phyloP scores from a whole-genome alignment of 2,888 invertebrate genomes.

The Stegophylla sp. region DNA sequence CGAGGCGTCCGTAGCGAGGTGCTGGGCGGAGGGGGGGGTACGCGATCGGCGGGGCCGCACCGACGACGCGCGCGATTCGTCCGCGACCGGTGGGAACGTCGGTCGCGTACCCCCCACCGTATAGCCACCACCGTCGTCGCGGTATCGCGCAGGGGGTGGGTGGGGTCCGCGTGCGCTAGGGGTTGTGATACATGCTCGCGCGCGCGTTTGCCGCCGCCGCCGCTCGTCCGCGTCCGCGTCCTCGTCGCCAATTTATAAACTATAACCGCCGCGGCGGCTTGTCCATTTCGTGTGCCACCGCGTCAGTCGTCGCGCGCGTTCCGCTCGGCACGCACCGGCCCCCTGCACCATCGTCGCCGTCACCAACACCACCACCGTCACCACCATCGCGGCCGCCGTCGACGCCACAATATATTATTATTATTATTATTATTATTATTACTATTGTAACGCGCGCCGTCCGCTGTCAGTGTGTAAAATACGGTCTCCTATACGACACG shows the following conservation, averaged over 20 bases:
- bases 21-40: background rate
- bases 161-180: background rate
- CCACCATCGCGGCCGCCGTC: too few relatives aligned
- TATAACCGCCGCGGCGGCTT: slow-evolving; percentile 17
- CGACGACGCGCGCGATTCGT: slow-evolving; percentile 3
- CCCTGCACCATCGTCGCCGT: background rate
- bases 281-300: slow-evolving; percentile 29
- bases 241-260: background rate
- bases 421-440: too few relatives aligned
- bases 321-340: background rate
- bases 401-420: too few relatives aligned
- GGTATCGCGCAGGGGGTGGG: background rate
- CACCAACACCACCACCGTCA: too few relatives aligned
- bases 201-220: background rate
- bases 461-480: too few relatives aligned
- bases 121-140: too few relatives aligned
- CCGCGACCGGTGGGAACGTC: background rate
- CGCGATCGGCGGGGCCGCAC: background rate
- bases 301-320: background rate
- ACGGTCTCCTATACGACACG: too few relatives aligned
- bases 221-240: background rate
- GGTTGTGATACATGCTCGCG: background rate
- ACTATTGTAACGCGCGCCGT: too few relatives aligned
- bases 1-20: background rate
- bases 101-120: too few relatives aligned